A percentile compares a stretch with the other conserved stretches of the same genome.
Evolutionary conservation across 2,888 invertebrate genomes (phyloP).

Genomic region (Tolmerus cingulatus): DNA sequence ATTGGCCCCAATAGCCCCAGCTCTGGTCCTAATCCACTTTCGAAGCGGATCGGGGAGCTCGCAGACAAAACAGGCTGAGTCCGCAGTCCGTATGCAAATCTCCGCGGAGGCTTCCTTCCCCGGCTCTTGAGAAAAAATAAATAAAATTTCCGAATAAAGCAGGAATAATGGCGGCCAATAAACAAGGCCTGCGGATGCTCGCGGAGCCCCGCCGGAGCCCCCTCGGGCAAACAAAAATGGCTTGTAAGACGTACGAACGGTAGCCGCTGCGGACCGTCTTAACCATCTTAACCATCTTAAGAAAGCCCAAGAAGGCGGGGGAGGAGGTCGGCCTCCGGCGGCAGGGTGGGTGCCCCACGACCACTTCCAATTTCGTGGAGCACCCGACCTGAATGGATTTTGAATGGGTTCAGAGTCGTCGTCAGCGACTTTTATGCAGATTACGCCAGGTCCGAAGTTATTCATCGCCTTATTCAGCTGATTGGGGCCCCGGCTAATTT

Average conservation of each 20-base stretch:
- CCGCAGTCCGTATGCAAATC: constrained; percentile 6
- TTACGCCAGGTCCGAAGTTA: neutral
- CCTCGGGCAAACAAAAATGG: neutral
- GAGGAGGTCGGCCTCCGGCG: neutral
- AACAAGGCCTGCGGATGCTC: constrained; percentile 5
- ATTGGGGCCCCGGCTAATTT: neutral
- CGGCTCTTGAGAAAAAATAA: neutral
- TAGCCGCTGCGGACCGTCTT: neutral
- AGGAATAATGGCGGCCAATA: constrained; percentile 20
- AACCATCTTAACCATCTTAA: neutral
- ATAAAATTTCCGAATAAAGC: constrained; percentile 18
- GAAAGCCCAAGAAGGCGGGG: neutral
- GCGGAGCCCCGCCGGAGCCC: neutral
- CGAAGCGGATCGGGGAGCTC: neutral
- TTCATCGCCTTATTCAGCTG: neutral
- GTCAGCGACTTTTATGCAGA: neutral
- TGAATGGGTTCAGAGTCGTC: neutral
- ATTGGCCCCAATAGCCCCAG: neutral
- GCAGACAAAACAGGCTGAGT: neutral
- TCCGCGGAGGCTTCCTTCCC: neutral
- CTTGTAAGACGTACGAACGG: neutral
- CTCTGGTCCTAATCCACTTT: neutral
- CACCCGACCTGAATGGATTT: neutral
- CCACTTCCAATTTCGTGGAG: neutral
- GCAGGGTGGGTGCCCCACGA: neutral